A percentile compares a stretch with the other conserved stretches of the same genome.
phyloP scores from a whole-genome alignment of 2,888 invertebrate genomes.

The Micoletzkya japonica region DNA sequence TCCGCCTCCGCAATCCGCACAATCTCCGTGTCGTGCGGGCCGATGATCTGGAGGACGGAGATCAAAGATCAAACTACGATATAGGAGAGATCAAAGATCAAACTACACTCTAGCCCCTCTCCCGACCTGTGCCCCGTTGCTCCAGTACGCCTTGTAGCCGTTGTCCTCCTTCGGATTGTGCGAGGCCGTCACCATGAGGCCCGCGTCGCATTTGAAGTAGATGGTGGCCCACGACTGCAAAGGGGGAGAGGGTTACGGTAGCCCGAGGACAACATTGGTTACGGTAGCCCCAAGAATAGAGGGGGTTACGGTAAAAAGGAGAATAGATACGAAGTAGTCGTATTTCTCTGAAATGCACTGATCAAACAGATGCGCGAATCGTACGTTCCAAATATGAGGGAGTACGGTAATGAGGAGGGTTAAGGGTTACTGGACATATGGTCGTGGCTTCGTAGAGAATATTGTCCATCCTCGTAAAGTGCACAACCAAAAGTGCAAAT shows the following conservation, averaged over 20 bases:
- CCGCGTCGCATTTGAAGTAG: conserved; percentile 77
- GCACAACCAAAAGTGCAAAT: no score
- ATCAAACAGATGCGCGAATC: background rate
- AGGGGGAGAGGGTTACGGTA: background rate
- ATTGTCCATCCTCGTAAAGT: no score
- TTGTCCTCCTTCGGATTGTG: conserved; percentile 95
- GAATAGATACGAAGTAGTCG: background rate
- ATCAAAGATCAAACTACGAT: background rate
- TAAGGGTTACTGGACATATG: background rate
- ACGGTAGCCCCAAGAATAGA: background rate
- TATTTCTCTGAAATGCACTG: background rate
- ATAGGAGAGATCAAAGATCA: background rate
- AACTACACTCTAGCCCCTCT: background rate
- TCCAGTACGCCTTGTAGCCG: conserved; percentile 94
- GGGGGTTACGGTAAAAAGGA: background rate
- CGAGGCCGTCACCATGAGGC: conserved; percentile 87
- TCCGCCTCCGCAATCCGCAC: conserved; percentile 78
- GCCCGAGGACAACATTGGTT: background rate
- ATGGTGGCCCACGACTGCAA: conserved; percentile 78
- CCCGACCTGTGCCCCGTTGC: conserved; percentile 81
- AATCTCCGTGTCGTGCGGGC: conserved; percentile 87
- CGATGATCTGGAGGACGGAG: conserved; percentile 74
- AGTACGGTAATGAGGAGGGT: no score
- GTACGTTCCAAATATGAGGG: no score
- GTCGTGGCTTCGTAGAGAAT: no score